These are phyloP conservation scores for Chironomus riparius DNA, from an alignment of 2,888 invertebrate species.

Conservation along the genomic window DNA sequence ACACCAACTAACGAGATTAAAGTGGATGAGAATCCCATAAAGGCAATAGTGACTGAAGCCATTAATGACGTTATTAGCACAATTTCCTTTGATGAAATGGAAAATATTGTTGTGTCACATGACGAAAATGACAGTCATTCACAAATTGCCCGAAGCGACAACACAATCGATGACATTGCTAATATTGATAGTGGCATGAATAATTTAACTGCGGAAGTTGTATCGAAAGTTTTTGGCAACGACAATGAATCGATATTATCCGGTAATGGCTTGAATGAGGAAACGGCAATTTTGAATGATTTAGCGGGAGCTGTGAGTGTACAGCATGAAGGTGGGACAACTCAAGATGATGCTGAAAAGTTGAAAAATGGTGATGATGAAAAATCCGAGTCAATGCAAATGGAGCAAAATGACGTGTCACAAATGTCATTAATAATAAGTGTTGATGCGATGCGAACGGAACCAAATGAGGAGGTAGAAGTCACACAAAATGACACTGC, in stretches of 20 bases:
- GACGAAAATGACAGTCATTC: neutral
- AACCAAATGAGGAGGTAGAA: neutral
- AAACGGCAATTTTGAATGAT: neutral
- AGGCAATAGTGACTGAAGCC: slow-evolving; percentile 16
- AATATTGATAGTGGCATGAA: slow-evolving; percentile 16
- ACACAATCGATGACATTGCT: neutral
- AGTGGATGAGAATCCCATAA: neutral
- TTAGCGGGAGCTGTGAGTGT: neutral
- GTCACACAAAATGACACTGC: neutral
- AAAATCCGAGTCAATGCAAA: slow-evolving; percentile 5
- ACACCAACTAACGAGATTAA: neutral
- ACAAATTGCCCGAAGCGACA: neutral
- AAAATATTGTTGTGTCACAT: neutral
- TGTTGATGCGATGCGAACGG: neutral
- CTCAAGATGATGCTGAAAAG: neutral
- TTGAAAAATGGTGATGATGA: slow-evolving; percentile 10
- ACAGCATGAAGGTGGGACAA: neutral
- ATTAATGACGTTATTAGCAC: slow-evolving; percentile 17
- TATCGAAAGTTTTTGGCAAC: slow-evolving; percentile 10
- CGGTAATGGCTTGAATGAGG: slow-evolving; percentile 10
- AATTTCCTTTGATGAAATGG: slow-evolving; percentile 15
- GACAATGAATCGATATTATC: slow-evolving; percentile 10
- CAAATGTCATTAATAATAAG: slow-evolving; percentile 11
- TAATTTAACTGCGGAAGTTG: neutral
- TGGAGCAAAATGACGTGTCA: slow-evolving; percentile 10